Evolutionary conservation across 2,888 invertebrate genomes (phyloP).

Genomic region (Leucania comma): DNA sequence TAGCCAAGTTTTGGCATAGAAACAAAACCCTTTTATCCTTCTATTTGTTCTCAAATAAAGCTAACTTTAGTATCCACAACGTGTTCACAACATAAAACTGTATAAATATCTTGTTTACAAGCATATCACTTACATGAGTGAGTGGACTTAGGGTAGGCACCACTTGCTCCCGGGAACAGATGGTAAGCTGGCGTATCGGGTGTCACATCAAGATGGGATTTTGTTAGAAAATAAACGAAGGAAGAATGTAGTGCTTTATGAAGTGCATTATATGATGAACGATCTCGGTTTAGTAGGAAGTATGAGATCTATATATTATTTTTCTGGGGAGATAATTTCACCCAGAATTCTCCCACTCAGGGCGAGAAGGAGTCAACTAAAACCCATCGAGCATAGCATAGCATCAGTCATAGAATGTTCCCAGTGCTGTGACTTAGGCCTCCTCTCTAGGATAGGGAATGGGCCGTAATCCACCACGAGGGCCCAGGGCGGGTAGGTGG

Average conservation of each 20-base stretch:
- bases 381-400: too few relatives aligned
- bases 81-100: not conserved
- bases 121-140: conserved; percentile 11
- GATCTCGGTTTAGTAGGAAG: too few relatives aligned
- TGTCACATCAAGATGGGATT: conserved; percentile 7
- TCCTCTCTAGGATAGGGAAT: too few relatives aligned
- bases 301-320: too few relatives aligned
- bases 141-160: not conserved
- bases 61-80: not conserved
- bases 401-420: too few relatives aligned
- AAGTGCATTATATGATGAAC: not conserved
- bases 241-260: not conserved
- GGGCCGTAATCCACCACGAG: too few relatives aligned
- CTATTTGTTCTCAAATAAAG: not conserved
- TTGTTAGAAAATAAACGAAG: conserved; percentile 24
- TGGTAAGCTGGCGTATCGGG: conserved; percentile 12
- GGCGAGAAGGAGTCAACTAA: too few relatives aligned
- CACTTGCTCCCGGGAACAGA: conserved; percentile 1
- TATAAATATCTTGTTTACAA: not conserved
- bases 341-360: too few relatives aligned
- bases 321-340: too few relatives aligned
- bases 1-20: not conserved
- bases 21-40: not conserved
- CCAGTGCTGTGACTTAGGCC: too few relatives aligned
- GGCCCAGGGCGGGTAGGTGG: too few relatives aligned